Conservation (phyloP, 2,113 vertebrate genomes). For the Corythoichthys haematopterus region DNA sequence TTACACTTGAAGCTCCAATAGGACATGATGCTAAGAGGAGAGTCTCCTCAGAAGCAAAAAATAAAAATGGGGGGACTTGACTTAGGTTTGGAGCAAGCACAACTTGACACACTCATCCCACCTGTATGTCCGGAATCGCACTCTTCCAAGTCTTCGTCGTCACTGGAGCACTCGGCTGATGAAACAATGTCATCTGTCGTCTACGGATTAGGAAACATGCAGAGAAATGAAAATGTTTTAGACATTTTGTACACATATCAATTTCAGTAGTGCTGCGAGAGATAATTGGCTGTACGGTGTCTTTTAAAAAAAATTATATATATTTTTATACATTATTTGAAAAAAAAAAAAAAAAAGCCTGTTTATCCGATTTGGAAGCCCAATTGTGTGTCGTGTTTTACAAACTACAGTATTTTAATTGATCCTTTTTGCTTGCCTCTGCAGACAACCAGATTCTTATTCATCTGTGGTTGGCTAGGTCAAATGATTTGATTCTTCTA, state of each 20-base stretch:
- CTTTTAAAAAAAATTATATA: too few relatives aligned
- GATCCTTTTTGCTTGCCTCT: too few relatives aligned
- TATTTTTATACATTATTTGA: too few relatives aligned
- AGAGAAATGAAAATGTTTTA: background rate
- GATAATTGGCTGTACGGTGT: background rate
- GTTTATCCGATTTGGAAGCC: too few relatives aligned
- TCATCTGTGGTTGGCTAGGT: too few relatives aligned
- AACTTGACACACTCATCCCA: conserved; percentile 93
- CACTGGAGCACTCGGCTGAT: conserved; percentile 95
- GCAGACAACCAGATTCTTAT: too few relatives aligned
- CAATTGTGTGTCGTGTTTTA: too few relatives aligned
- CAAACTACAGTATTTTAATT: too few relatives aligned
- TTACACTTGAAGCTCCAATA: conserved; percentile 82
- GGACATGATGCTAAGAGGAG: conserved; percentile 86
- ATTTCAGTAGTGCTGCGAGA: background rate
- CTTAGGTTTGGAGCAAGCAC: conserved; percentile 81
- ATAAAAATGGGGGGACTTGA: conserved; percentile 64
- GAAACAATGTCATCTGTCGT: conserved; percentile 95
- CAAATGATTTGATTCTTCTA: too few relatives aligned
- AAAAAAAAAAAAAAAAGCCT: too few relatives aligned
- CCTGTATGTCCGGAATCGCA: conserved; percentile 94
- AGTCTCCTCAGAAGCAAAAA: conserved; percentile 83
- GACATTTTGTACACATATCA: background rate
- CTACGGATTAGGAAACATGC: conserved; percentile 54
- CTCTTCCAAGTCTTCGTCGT: conserved; percentile 96